Conservation (phyloP, 2,113 vertebrate genomes). For the Martes martes region DNA sequence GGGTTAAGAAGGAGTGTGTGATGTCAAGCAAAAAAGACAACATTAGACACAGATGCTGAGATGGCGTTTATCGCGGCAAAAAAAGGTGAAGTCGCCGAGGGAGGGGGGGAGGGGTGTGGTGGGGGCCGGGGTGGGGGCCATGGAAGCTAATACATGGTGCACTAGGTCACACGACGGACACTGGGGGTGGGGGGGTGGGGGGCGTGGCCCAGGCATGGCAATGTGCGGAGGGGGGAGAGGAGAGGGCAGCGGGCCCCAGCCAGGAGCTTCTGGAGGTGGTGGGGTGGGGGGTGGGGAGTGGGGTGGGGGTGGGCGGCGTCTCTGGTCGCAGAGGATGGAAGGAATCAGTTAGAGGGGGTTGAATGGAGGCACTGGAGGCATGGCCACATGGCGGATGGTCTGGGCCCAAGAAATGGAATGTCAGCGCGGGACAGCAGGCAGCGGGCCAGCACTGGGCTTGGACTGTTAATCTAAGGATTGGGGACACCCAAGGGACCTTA, state of each 20-base stretch:
- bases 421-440: not conserved
- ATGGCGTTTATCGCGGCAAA: conserved; percentile 79
- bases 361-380: conserved; percentile 72
- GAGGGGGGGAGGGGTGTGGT: conserved; percentile 55
- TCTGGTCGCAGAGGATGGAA: conserved; percentile 66
- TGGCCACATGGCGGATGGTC: conserved; percentile 57
- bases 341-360: conserved; percentile 64
- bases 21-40: conserved; percentile 79
- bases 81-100: conserved; percentile 72
- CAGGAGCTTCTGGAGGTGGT: conserved; percentile 61
- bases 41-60: conserved; percentile 79
- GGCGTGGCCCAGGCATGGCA: conserved; percentile 70
- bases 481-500: not conserved
- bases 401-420: conserved; percentile 7
- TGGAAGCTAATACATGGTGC: conserved; percentile 75
- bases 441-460: conserved; percentile 19
- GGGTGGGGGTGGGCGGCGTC: conserved; percentile 46
- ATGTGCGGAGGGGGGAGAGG: conserved; percentile 41
- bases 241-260: conserved; percentile 58
- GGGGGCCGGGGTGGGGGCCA: conserved; percentile 54
- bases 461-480: not conserved
- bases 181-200: conserved; percentile 59
- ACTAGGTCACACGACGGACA: conserved; percentile 71
- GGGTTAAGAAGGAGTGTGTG: conserved; percentile 77
- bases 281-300: not conserved